A percentile compares a stretch with the other conserved stretches of the same genome.
These are phyloP conservation scores for Lerema accius DNA, from an alignment of 1,140 invertebrate genomes.

Conservation along the genomic window DNA sequence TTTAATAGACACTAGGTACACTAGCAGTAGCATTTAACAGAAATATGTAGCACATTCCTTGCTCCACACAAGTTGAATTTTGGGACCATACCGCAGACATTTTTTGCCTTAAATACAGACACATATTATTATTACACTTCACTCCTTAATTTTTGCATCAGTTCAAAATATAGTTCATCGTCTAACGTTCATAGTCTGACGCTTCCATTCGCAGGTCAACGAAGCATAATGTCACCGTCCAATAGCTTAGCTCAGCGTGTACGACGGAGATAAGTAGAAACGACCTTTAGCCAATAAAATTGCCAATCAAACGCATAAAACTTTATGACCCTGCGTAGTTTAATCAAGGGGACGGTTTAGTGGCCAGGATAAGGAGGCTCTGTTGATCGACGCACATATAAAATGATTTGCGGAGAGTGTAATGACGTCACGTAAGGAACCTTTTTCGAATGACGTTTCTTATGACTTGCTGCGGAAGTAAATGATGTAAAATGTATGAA, in stretches of 20 bases:
- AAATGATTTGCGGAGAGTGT: slow-evolving; percentile 1
- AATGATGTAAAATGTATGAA: too few species aligned
- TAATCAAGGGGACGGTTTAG: slow-evolving; percentile 33
- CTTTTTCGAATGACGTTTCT: too few species aligned
- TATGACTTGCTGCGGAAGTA: too few species aligned
- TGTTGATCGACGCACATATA: slow-evolving; percentile 23
- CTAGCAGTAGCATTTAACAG: too few species aligned
- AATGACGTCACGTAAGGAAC: not conserved
- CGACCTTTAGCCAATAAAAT: slow-evolving; percentile 29
- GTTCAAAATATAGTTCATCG: too few species aligned
- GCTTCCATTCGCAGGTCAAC: not conserved
- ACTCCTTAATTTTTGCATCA: too few species aligned
- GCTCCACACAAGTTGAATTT: too few species aligned
- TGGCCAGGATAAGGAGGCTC: slow-evolving; percentile 4
- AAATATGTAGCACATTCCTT: too few species aligned
- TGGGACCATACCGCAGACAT: too few species aligned
- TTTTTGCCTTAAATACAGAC: too few species aligned
- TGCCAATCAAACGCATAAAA: slow-evolving; percentile 33
- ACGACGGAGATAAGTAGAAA: slow-evolving; percentile 23
- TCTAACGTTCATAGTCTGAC: not conserved
- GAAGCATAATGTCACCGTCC: slow-evolving; percentile 1
- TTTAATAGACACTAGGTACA: too few species aligned
- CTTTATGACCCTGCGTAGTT: slow-evolving; percentile 26
- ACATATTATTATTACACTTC: too few species aligned
- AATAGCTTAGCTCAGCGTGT: slow-evolving; percentile 15